A percentile compares a stretch with the other conserved stretches of the same genome.
Evolutionary conservation across 2,888 invertebrate genomes (phyloP).

Genomic region (Drosophila ezoana): DNA sequence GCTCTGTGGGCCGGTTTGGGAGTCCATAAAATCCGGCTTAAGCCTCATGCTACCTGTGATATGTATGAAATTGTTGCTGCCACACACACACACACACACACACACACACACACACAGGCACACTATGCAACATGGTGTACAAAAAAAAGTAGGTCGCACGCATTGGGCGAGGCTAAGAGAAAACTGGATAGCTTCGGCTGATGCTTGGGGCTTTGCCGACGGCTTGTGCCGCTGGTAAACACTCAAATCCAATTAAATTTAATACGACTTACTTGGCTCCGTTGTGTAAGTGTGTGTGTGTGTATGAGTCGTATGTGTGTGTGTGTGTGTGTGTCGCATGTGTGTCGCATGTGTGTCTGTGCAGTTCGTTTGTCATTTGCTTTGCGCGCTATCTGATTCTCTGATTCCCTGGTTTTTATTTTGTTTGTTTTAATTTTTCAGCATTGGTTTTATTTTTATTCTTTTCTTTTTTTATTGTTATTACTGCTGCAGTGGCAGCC

Average conservation of each 20-base stretch:
- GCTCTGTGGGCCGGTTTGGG: slow-evolving; percentile 14
- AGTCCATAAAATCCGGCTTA: slow-evolving; percentile 78
- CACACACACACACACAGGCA: slow-evolving; percentile 17
- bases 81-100: slow-evolving; percentile 49
- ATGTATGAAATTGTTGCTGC: slow-evolving; percentile 71
- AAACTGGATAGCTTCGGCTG: slow-evolving; percentile 60
- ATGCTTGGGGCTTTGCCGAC: slow-evolving; percentile 73
- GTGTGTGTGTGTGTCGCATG: too few relatives aligned
- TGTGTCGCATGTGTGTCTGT: slow-evolving; percentile 26
- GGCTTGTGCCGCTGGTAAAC: slow-evolving; percentile 78
- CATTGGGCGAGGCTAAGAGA: slow-evolving; percentile 39
- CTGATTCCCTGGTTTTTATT: slow-evolving; percentile 38
- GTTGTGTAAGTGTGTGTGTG: slow-evolving; percentile 24
- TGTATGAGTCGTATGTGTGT: slow-evolving; percentile 26
- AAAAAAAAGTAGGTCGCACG: slow-evolving; percentile 63
- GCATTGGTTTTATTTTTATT: slow-evolving; percentile 34
- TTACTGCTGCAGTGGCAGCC: slow-evolving; percentile 53
- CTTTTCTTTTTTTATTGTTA: slow-evolving; percentile 59
- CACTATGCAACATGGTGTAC: slow-evolving; percentile 11
- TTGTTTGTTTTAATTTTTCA: slow-evolving; percentile 57
- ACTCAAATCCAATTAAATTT: slow-evolving; percentile 81
- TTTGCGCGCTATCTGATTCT: slow-evolving; percentile 48
- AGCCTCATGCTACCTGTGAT: slow-evolving; percentile 71
- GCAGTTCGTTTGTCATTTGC: slow-evolving; percentile 71
- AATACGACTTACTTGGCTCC: slow-evolving; percentile 79